phyloP scores from a whole-genome alignment of 2,797 vertebrate genomes.

The Mionectes olivaceus region DNA sequence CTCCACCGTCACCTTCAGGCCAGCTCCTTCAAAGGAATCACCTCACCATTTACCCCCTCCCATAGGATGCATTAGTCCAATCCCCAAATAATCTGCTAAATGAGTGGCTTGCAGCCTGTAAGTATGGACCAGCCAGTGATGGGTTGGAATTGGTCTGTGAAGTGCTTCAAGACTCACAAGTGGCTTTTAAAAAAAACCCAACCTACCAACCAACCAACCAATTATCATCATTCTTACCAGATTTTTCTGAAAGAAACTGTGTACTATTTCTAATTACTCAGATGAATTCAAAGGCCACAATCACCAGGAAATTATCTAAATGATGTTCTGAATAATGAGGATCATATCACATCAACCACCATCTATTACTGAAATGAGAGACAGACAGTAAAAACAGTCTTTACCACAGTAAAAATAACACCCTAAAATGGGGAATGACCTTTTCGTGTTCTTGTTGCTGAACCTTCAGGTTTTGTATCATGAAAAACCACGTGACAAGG shows the following conservation, averaged over 20 bases:
- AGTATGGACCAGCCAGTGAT: not conserved
- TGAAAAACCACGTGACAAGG: not conserved
- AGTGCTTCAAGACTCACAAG: not conserved
- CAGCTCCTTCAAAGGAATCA: not conserved
- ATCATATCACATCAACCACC: not conserved
- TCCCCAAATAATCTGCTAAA: not conserved
- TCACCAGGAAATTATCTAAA: not conserved
- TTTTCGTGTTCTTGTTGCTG: constrained; percentile 5
- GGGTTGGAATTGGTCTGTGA: not conserved
- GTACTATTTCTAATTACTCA: not conserved
- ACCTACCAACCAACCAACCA: not conserved
- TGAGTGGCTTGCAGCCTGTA: not conserved
- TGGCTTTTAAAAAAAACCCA: not conserved
- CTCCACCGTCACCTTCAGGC: not conserved
- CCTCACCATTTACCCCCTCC: not conserved
- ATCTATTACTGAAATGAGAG: not conserved
- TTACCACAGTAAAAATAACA: not conserved
- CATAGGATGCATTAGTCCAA: accelerated
- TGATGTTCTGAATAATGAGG: not conserved
- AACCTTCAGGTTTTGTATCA: not conserved
- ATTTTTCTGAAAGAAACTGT: not conserved
- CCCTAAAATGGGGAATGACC: not conserved
- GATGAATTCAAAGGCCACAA: not conserved
- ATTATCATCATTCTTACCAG: not conserved
- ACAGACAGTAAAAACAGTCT: not conserved